These are phyloP conservation scores for Cryptus viduatorius DNA, from an alignment of 2,888 invertebrate genomes.

Conservation along the genomic window DNA sequence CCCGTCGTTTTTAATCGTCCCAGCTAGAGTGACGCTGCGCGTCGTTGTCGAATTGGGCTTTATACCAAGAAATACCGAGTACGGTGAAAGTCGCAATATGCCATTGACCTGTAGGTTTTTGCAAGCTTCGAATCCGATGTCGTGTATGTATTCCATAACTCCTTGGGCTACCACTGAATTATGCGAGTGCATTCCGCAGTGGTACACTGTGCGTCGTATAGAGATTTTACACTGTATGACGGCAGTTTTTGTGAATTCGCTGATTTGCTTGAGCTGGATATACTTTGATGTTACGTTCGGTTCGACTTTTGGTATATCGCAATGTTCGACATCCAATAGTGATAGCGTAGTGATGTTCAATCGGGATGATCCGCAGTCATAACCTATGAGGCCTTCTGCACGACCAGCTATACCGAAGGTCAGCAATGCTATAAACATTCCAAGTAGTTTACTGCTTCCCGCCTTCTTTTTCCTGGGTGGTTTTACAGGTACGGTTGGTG, in stretches of 20 bases:
- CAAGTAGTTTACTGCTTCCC: not conserved
- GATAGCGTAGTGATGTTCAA: constrained; percentile 62
- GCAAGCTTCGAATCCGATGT: constrained; percentile 30
- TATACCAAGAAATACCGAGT: not conserved
- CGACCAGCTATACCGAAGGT: not conserved
- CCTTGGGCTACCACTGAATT: constrained; percentile 11
- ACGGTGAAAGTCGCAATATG: constrained; percentile 6
- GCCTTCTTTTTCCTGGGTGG: no score
- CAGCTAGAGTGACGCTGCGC: constrained; percentile 48
- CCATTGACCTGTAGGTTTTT: constrained; percentile 23
- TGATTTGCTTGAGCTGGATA: constrained; percentile 53
- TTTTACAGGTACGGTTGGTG: no score
- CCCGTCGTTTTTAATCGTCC: constrained; percentile 20
- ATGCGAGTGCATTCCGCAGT: constrained; percentile 63
- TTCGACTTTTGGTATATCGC: constrained; percentile 45
- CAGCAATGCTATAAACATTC: not conserved
- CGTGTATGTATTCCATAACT: constrained; percentile 49
- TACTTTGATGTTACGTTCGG: not conserved
- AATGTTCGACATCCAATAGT: constrained; percentile 54
- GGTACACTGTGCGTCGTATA: constrained; percentile 42
- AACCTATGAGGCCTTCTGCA: constrained; percentile 36
- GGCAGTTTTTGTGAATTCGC: constrained; percentile 34
- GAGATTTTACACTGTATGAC: constrained; percentile 61
- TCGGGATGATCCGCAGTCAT: constrained; percentile 57
- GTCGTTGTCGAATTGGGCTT: constrained; percentile 18